These are phyloP conservation scores for Raphicerus campestris DNA, from an alignment of 2,113 vertebrate species.

Conservation along the genomic window DNA sequence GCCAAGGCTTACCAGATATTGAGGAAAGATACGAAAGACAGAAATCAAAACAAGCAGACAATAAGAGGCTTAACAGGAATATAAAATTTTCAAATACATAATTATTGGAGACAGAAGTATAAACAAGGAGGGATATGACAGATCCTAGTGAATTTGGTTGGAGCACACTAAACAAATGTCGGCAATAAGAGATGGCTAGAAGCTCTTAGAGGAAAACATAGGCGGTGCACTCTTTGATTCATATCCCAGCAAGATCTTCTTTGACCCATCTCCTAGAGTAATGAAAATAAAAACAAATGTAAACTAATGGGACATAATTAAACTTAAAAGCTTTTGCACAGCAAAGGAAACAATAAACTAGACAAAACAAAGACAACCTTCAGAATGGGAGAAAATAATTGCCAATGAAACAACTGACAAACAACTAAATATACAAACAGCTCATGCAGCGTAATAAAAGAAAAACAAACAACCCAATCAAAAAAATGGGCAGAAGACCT, in stretches of 20 bases:
- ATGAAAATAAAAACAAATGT: neutral
- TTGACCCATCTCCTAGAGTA: neutral
- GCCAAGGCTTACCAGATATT: neutral
- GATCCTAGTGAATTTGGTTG: neutral
- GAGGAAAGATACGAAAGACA: neutral
- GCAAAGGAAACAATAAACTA: neutral
- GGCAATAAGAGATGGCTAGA: neutral
- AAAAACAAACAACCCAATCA: neutral
- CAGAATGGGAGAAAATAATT: neutral
- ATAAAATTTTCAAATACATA: neutral
- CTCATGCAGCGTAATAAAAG: neutral
- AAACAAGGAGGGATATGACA: neutral
- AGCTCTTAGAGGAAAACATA: neutral
- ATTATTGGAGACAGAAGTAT: neutral
- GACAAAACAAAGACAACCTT: neutral
- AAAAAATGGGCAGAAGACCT: neutral
- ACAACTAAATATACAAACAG: neutral
- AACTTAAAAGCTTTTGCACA: neutral
- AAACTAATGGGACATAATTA: neutral
- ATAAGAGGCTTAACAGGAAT: neutral
- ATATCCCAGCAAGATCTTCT: neutral
- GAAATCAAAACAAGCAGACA: slow-evolving; percentile 12
- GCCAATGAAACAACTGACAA: neutral
- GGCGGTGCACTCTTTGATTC: neutral
- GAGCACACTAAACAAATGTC: neutral